A percentile compares a stretch with the other conserved stretches of the same genome.
These are phyloP conservation scores for Drosophila neonasuta DNA, from an alignment of 2,888 invertebrate species.

Conservation along the genomic window DNA sequence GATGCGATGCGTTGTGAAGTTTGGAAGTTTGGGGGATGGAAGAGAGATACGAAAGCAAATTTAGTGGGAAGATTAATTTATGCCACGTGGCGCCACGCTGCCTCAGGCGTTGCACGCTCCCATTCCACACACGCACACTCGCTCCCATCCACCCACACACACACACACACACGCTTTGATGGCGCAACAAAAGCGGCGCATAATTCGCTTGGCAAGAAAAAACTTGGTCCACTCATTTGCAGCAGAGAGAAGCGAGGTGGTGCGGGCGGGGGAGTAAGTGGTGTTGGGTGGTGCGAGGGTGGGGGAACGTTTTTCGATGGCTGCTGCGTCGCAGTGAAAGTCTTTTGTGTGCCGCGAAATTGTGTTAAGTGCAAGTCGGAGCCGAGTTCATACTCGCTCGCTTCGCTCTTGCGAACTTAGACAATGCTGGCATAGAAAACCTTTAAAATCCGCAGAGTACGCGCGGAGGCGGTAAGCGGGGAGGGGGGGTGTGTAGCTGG, in stretches of 20 bases:
- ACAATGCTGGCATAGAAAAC: slow-evolving; percentile 68
- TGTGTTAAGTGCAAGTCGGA: slow-evolving; percentile 77
- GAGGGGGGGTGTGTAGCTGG: background rate
- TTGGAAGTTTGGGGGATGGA: slow-evolving; percentile 19
- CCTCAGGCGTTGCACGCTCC: slow-evolving; percentile 58
- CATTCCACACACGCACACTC: slow-evolving; percentile 40
- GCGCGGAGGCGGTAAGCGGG: slow-evolving; percentile 1
- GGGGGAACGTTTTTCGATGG: slow-evolving; percentile 11
- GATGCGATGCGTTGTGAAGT: slow-evolving; percentile 1
- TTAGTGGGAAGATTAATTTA: slow-evolving; percentile 69
- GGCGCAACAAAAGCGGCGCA: slow-evolving; percentile 65
- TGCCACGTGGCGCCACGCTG: slow-evolving; percentile 68
- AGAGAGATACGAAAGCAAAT: slow-evolving; percentile 53
- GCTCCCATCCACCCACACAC: slow-evolving; percentile 35
- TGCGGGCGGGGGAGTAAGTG: slow-evolving; percentile 1
- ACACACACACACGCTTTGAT: slow-evolving; percentile 50
- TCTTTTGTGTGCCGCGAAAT: slow-evolving; percentile 72
- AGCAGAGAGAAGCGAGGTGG: background rate
- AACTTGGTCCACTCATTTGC: slow-evolving; percentile 27
- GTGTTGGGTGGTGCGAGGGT: background rate
- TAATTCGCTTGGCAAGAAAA: slow-evolving; percentile 45
- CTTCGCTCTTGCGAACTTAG: slow-evolving; percentile 43
- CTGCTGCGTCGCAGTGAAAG: slow-evolving; percentile 68
- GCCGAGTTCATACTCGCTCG: slow-evolving; percentile 44
- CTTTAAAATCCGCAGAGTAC: slow-evolving; percentile 51